Conservation (phyloP, 2,113 vertebrate genomes). For the Perca flavescens region DNA sequence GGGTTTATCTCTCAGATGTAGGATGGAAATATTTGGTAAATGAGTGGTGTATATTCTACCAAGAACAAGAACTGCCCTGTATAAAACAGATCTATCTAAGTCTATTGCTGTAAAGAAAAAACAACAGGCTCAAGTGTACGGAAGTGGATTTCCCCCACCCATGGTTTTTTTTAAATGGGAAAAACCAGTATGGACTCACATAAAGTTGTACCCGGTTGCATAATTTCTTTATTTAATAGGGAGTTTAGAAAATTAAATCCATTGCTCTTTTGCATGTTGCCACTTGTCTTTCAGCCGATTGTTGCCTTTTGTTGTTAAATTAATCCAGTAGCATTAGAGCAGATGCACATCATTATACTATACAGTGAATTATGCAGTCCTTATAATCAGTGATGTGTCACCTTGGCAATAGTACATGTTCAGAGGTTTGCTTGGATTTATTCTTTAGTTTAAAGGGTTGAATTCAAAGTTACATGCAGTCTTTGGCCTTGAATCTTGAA, state of each 20-base stretch:
- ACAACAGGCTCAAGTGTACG: slow-evolving; percentile 20
- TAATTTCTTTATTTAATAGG: slow-evolving; percentile 10
- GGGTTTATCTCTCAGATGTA: slow-evolving; percentile 7
- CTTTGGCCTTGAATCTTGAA: not conserved
- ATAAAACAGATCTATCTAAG: not conserved
- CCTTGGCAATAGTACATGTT: not conserved
- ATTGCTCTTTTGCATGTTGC: not conserved
- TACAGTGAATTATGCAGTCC: not conserved
- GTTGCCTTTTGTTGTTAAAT: not conserved
- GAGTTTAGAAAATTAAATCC: not conserved
- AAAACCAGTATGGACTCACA: slow-evolving; percentile 6
- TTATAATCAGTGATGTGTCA: not conserved
- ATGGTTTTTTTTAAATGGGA: not conserved
- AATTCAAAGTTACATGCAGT: not conserved
- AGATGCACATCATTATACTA: not conserved
- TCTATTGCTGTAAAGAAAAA: slow-evolving; percentile 21
- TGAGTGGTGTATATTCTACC: slow-evolving; percentile 9
- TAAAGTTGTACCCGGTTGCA: slow-evolving; percentile 1
- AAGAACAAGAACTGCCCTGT: not conserved
- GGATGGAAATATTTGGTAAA: slow-evolving; percentile 28
- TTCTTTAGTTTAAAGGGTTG: not conserved
- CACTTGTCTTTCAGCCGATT: not conserved
- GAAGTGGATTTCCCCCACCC: slow-evolving; percentile 15
- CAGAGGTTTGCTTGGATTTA: not conserved
- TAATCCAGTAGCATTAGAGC: not conserved